These are phyloP conservation scores for Ptychadena robeensis DNA, from an alignment of 2,797 vertebrate genomes.

Conservation along the genomic window DNA sequence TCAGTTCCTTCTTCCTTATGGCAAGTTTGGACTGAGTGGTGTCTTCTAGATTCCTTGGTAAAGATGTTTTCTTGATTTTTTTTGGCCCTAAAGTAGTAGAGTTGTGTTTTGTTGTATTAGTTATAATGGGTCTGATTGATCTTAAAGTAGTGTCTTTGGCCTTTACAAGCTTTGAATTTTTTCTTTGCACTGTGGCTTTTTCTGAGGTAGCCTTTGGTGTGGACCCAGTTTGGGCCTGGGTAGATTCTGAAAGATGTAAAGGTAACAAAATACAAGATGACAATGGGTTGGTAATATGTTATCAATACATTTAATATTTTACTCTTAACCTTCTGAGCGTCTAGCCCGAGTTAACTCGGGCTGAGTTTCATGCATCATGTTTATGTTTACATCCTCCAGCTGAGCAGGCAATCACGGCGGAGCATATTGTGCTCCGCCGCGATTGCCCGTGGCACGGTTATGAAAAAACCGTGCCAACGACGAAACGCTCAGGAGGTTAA, in stretches of 20 bases:
- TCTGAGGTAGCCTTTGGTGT: not conserved
- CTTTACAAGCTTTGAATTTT: not conserved
- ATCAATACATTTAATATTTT: no score
- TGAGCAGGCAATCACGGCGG: no score
- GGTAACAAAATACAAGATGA: not conserved
- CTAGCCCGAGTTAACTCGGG: no score
- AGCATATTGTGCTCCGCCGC: no score
- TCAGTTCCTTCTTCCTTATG: constrained; percentile 14
- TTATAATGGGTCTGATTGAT: not conserved
- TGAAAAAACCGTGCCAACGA: no score
- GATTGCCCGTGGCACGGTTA: no score
- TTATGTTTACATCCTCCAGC: no score
- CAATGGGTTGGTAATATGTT: no score
- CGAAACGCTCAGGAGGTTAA: no score
- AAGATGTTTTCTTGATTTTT: constrained; percentile 5
- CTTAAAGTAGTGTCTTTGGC: not conserved
- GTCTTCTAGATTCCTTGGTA: not conserved
- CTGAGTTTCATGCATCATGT: no score
- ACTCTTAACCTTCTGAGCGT: no score
- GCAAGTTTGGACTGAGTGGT: not conserved
- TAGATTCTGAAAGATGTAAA: constrained; percentile 1
- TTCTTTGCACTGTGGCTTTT: constrained; percentile 12
- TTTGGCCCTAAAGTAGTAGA: not conserved
- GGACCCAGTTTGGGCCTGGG: not conserved
- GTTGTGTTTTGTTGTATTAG: not conserved